A percentile compares a stretch with the other conserved stretches of the same genome.
Conservation (phyloP, 2,797 vertebrate species). For the Urosaurus nigricauda region DNA sequence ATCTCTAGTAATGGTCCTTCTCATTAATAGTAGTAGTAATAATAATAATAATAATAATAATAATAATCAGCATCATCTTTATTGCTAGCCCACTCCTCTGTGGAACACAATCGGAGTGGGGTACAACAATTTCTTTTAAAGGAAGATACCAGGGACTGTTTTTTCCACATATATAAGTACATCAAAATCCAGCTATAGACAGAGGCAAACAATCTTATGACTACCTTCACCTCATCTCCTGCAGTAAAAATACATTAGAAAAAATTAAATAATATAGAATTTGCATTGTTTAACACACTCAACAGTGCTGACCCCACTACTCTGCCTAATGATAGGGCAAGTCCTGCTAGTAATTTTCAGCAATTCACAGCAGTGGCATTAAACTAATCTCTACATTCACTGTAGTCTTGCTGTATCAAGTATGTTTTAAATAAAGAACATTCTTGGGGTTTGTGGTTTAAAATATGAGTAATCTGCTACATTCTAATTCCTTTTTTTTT, state of each 20-base stretch:
- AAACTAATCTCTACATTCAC: background rate
- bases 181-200: too few species aligned
- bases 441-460: background rate
- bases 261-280: too few species aligned
- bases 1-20: too few species aligned
- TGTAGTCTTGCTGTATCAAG: background rate
- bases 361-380: background rate
- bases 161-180: too few species aligned
- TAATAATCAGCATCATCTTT: too few species aligned
- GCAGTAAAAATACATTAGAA: background rate
- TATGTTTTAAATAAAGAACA: background rate
- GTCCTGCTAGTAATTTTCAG: background rate
- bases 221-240: background rate
- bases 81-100: too few species aligned
- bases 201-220: background rate
- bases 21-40: too few species aligned
- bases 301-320: too few species aligned
- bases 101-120: too few species aligned
- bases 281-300: background rate
- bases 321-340: background rate
- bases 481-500: background rate
- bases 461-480: background rate
- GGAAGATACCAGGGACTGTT: too few species aligned
- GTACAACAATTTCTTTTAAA: too few species aligned
- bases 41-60: too few species aligned